phyloP scores from a whole-genome alignment of 2,113 vertebrate species.

The Cephalopterus ornatus region DNA sequence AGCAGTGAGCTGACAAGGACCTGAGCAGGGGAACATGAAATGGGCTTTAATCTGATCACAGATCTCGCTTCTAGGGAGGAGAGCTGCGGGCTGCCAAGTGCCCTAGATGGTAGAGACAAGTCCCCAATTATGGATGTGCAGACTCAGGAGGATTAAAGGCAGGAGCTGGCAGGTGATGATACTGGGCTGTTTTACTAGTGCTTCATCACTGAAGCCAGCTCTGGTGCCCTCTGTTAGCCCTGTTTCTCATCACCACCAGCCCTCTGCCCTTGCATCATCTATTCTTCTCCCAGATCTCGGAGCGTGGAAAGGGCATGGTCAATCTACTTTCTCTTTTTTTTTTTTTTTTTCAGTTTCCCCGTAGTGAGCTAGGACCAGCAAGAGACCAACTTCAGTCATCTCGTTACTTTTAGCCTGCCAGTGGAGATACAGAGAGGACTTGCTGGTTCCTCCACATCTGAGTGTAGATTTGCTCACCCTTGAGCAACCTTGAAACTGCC shows the following conservation, averaged over 20 bases:
- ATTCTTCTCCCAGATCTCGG: neutral
- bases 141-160: neutral
- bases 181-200: neutral
- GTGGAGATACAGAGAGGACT: neutral
- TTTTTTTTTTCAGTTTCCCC: neutral
- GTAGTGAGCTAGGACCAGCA: neutral
- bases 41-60: slow-evolving; percentile 49
- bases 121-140: neutral
- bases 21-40: slow-evolving; percentile 14
- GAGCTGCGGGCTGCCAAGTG: neutral
- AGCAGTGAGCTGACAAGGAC: neutral
- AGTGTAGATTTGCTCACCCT: neutral
- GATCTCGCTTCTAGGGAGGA: neutral
- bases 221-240: neutral
- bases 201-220: neutral
- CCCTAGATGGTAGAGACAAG: slow-evolving; percentile 4
- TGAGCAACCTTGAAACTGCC: neutral
- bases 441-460: neutral
- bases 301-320: neutral
- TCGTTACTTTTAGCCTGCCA: neutral
- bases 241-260: neutral
- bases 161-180: neutral
- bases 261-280: neutral
- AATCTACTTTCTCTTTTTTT: neutral
- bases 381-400: neutral